Evolutionary conservation across 2,113 vertebrate genomes (phyloP).

Genomic region (Pseudorhombus dupliciocellatus): DNA sequence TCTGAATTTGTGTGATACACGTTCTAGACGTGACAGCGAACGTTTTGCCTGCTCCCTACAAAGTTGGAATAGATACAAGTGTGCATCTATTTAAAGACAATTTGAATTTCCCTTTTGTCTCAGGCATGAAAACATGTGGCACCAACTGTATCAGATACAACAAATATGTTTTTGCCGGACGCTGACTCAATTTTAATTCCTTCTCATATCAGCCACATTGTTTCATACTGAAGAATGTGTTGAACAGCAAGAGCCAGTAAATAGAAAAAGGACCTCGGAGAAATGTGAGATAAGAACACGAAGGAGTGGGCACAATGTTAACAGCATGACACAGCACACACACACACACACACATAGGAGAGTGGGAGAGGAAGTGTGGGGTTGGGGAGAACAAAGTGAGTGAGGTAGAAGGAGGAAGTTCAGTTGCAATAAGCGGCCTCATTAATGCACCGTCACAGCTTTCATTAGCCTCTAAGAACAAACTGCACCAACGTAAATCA

Average conservation of each 20-base stretch:
- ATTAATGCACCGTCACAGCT: constrained; percentile 89
- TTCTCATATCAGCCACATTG: constrained; percentile 2
- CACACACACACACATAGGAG: background rate
- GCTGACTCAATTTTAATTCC: constrained; percentile 2
- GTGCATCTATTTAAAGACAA: background rate
- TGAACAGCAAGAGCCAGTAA: constrained; percentile 7
- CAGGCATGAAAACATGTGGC: background rate
- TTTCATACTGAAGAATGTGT: constrained; percentile 39
- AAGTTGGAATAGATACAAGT: background rate
- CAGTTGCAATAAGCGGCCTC: constrained; percentile 83
- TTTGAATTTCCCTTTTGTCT: background rate
- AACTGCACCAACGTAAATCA: constrained; percentile 64
- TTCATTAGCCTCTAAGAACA: constrained; percentile 86
- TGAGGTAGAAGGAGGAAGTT: constrained; percentile 61
- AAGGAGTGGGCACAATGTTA: constrained; percentile 47
- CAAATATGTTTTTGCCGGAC: constrained; percentile 8
- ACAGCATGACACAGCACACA: constrained; percentile 25
- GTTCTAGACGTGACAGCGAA: background rate
- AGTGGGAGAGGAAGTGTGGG: constrained; percentile 44
- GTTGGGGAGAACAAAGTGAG: constrained; percentile 45
- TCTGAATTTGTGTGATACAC: background rate
- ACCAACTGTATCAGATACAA: background rate
- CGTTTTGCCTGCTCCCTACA: background rate
- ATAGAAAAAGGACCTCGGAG: constrained; percentile 14
- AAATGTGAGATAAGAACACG: constrained; percentile 33